Evolutionary conservation across 1,140 invertebrate genomes (phyloP).

Genomic region (Callitettix versicolor): DNA sequence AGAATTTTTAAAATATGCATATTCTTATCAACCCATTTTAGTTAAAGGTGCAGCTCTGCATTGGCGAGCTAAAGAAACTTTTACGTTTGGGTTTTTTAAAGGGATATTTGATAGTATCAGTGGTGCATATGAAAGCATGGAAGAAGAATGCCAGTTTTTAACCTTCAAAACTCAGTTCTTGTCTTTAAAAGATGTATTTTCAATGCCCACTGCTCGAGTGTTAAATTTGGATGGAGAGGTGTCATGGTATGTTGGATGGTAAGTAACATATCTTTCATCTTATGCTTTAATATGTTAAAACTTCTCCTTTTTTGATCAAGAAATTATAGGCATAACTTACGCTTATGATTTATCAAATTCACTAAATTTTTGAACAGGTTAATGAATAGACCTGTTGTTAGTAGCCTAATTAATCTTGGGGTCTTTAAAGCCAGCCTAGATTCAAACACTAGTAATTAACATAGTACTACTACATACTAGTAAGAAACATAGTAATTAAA

Average conservation of each 20-base stretch:
- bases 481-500: too few relatives aligned
- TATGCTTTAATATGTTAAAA: too few relatives aligned
- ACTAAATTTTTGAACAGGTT: too few relatives aligned
- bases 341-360: too few relatives aligned
- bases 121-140: constrained; percentile 52
- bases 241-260: constrained; percentile 90
- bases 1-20: constrained; percentile 58
- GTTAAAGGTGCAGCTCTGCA: constrained; percentile 61
- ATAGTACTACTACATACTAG: too few relatives aligned
- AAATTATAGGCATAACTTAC: too few relatives aligned
- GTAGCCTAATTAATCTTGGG: too few relatives aligned
- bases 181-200: constrained; percentile 64
- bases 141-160: constrained; percentile 79
- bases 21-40: constrained; percentile 69
- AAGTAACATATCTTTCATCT: constrained; percentile 34
- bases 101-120: constrained; percentile 54
- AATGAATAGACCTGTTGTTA: too few relatives aligned
- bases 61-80: constrained; percentile 63
- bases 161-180: constrained; percentile 79
- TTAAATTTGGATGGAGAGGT: constrained; percentile 46
- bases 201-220: constrained; percentile 56
- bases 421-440: too few relatives aligned
- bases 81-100: constrained; percentile 67
- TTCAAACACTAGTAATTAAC: too few relatives aligned
- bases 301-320: too few relatives aligned